Conservation (phyloP, 1,140 invertebrate genomes). For the Gerris buenoi region DNA sequence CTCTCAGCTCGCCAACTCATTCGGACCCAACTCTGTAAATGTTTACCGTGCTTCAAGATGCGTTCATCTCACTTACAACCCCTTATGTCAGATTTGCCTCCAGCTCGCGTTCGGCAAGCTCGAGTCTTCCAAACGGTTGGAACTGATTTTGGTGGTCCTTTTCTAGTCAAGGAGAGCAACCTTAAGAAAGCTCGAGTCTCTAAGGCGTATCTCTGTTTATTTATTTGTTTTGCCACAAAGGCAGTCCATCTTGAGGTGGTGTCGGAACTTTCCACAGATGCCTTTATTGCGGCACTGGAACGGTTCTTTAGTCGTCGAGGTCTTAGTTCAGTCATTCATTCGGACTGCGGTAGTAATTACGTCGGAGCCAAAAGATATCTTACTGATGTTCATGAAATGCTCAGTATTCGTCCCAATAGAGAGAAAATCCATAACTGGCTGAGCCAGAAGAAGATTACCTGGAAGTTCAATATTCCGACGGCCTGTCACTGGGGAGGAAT, state of each 20-base stretch:
- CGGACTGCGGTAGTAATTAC: conserved; percentile 31
- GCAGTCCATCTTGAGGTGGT: conserved; percentile 27
- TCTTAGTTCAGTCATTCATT: conserved; percentile 20
- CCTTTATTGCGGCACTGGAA: conserved; percentile 25
- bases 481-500: conserved; percentile 31
- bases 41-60: not conserved
- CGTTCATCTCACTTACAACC: not conserved
- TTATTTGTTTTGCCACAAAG: conserved; percentile 23
- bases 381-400: conserved; percentile 15
- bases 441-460: conserved; percentile 20
- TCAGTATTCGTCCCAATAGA: conserved; percentile 14
- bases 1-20: not conserved
- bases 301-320: conserved; percentile 27
- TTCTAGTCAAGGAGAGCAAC: conserved; percentile 19
- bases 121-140: conserved; percentile 25
- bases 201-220: conserved; percentile 24
- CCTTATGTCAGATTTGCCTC: conserved; percentile 5
- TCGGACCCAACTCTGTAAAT: not conserved
- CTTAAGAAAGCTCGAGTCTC: conserved; percentile 6
- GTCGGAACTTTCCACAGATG: conserved; percentile 19
- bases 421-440: conserved; percentile 23
- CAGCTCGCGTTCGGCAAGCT: conserved; percentile 6
- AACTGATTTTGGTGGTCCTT: conserved; percentile 29
- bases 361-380: conserved; percentile 25
- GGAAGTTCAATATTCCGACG: conserved; percentile 29